Conservation (phyloP, 2,888 invertebrate genomes). For the Onthophagus sagittarius region DNA sequence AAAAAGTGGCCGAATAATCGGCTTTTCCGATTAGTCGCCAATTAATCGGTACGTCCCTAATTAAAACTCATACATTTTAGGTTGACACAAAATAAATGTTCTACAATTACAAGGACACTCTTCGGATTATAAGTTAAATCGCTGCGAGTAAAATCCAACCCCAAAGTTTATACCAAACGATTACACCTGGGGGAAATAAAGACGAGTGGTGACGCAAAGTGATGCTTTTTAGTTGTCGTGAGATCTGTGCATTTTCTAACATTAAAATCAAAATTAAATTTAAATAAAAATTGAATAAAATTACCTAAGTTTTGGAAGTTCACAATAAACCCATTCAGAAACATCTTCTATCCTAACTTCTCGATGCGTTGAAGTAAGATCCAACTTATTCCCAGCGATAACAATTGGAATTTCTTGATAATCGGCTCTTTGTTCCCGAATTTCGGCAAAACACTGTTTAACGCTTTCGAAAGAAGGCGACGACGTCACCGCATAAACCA, state of each 20-base stretch:
- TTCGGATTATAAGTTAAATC: not conserved
- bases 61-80: not conserved
- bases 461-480: constrained; percentile 68
- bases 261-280: not conserved
- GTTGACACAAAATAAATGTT: not conserved
- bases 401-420: constrained; percentile 78
- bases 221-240: not conserved
- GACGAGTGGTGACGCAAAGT: not conserved
- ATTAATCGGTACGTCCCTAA: no score
- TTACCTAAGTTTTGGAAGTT: constrained; percentile 67
- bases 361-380: constrained; percentile 65
- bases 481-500: constrained; percentile 79
- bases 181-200: not conserved
- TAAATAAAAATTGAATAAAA: not conserved
- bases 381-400: constrained; percentile 81
- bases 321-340: constrained; percentile 75
- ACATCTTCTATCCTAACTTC: constrained; percentile 76
- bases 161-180: not conserved
- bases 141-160: not conserved
- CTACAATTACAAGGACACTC: not conserved
- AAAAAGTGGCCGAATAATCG: no score
- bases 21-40: no score
- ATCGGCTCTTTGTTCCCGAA: constrained; percentile 75
- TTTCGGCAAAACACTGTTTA: constrained; percentile 75
- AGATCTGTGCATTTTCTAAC: not conserved